A percentile compares a stretch with the other conserved stretches of the same genome.
phyloP scores from a whole-genome alignment of 2,888 invertebrate species.

The Campaea margaritaria region DNA sequence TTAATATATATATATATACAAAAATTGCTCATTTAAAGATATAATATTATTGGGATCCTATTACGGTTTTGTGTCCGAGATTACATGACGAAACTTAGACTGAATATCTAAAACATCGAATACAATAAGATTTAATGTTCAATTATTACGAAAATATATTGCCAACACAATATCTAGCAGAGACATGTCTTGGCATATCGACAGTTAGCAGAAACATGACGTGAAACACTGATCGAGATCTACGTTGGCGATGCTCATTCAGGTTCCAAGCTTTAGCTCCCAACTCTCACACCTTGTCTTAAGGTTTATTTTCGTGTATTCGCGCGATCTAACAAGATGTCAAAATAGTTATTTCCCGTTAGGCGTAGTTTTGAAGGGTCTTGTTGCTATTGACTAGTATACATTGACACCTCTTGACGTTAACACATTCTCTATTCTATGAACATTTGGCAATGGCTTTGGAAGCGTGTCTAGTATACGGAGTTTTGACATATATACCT shows the following conservation, averaged over 20 bases:
- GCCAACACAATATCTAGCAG: conserved; percentile 7
- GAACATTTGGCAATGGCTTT: not conserved
- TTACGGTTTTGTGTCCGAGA: too few species aligned
- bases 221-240: conserved; percentile 16
- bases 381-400: conserved; percentile 7
- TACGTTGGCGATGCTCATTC: not conserved
- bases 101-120: not conserved
- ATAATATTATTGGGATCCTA: too few species aligned
- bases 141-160: conserved; percentile 7
- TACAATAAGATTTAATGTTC: not conserved
- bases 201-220: conserved; percentile 20
- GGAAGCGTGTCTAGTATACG: not conserved
- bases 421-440: not conserved
- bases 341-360: conserved; percentile 29
- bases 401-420: not conserved
- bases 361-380: conserved; percentile 25
- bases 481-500: too few species aligned
- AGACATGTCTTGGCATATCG: conserved; percentile 18
- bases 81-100: too few species aligned
- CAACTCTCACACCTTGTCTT: not conserved
- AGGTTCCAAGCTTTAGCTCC: not conserved
- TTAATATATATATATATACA: too few species aligned
- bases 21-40: too few species aligned
- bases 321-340: conserved; percentile 8
- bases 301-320: conserved; percentile 2